phyloP scores from a whole-genome alignment of 1,140 invertebrate species.

The Papilio helenus region DNA sequence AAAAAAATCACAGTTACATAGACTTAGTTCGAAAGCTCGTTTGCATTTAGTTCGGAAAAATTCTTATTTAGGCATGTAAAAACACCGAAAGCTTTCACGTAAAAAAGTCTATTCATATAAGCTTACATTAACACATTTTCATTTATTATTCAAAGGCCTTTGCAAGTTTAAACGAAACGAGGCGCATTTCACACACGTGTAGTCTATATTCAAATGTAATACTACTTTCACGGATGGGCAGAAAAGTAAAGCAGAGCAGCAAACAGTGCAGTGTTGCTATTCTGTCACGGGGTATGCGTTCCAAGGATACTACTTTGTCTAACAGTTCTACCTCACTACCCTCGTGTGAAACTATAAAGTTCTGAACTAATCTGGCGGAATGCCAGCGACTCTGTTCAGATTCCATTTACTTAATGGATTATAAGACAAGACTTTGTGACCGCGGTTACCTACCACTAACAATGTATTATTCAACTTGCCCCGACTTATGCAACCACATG shows the following conservation, averaged over 20 bases:
- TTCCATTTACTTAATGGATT: slow-evolving; percentile 24
- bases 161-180: slow-evolving; percentile 14
- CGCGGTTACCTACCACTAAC: neutral
- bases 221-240: neutral
- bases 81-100: neutral
- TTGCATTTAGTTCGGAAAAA: neutral
- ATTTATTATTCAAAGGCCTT: slow-evolving; percentile 20
- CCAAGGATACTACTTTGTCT: too few relatives aligned
- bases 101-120: slow-evolving; percentile 16
- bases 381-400: slow-evolving; percentile 1
- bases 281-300: too few relatives aligned
- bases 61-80: neutral
- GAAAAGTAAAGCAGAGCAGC: neutral
- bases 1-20: neutral
- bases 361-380: neutral
- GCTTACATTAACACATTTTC: neutral
- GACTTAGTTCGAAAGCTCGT: neutral
- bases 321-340: neutral
- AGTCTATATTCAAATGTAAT: slow-evolving; percentile 16
- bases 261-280: neutral
- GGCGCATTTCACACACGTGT: neutral
- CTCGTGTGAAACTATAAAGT: neutral
- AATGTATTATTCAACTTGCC: neutral
- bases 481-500: neutral
- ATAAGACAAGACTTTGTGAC: neutral